Conservation (phyloP, 1,140 invertebrate species). For the Ladona fulva region DNA sequence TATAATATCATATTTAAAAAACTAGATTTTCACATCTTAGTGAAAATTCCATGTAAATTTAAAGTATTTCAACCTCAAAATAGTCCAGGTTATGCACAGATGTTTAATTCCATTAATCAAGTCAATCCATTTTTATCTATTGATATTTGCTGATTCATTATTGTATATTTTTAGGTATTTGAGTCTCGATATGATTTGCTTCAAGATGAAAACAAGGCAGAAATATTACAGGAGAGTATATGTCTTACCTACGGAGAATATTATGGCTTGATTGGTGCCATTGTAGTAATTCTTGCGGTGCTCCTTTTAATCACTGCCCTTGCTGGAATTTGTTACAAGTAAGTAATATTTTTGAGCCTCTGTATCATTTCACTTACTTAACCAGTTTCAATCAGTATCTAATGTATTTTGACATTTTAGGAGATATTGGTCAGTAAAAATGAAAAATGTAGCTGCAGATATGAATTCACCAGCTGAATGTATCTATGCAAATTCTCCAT, state of each 20-base stretch:
- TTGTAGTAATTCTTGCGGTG: conserved; percentile 57
- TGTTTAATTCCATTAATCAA: no score
- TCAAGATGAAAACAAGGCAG: conserved; percentile 47
- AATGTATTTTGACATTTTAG: conserved; percentile 30
- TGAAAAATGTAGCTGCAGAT: conserved; percentile 54
- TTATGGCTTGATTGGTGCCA: conserved; percentile 61
- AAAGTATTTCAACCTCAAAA: no score
- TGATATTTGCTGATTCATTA: no score
- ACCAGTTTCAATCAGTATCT: no score
- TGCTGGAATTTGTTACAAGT: conserved; percentile 59
- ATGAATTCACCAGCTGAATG: conserved; percentile 16
- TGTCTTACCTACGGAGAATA: conserved; percentile 66
- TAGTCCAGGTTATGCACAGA: no score
- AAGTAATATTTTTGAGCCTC: conserved; percentile 11
- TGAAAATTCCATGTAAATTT: no score
- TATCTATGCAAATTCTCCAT: not conserved
- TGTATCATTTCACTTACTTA: no score
- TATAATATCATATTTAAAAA: no score
- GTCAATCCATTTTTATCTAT: no score
- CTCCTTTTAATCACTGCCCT: conserved; percentile 53
- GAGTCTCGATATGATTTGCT: conserved; percentile 63
- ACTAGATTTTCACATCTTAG: no score
- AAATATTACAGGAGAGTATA: conserved; percentile 50
- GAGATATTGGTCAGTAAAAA: conserved; percentile 57
- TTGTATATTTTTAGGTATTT: conserved; percentile 40